Evolutionary conservation across 2,113 vertebrate genomes (phyloP).

Genomic region (Pithys albifrons): DNA sequence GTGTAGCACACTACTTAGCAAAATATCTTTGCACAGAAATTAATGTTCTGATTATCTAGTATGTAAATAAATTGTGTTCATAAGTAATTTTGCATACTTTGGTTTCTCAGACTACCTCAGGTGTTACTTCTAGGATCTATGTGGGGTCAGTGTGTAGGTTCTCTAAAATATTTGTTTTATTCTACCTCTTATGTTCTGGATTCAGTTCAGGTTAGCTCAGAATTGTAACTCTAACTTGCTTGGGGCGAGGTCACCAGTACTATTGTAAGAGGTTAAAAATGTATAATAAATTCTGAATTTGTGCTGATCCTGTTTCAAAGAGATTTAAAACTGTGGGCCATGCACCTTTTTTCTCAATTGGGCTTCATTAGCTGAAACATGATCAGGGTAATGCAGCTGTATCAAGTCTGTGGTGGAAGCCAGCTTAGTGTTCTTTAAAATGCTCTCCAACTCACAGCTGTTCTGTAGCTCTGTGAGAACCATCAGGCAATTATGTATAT

Average conservation of each 20-base stretch:
- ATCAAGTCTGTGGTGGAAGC: constrained; percentile 5
- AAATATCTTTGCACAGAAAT: neutral
- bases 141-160: neutral
- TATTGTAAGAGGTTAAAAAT: neutral
- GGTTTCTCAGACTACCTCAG: neutral
- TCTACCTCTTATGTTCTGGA: neutral
- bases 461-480: neutral
- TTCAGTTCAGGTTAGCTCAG: neutral
- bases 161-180: neutral
- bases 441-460: neutral
- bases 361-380: neutral
- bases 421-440: neutral
- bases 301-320: constrained; percentile 15
- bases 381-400: neutral
- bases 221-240: neutral
- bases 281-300: neutral
- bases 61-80: neutral
- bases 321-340: neutral
- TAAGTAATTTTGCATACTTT: neutral
- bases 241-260: neutral
- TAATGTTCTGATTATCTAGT: neutral
- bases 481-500: neutral
- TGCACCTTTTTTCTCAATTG: neutral
- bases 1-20: neutral
- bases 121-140: neutral